Evolutionary conservation across 2,797 vertebrate genomes (phyloP).

Genomic region (Dendrocincla tyrannina): DNA sequence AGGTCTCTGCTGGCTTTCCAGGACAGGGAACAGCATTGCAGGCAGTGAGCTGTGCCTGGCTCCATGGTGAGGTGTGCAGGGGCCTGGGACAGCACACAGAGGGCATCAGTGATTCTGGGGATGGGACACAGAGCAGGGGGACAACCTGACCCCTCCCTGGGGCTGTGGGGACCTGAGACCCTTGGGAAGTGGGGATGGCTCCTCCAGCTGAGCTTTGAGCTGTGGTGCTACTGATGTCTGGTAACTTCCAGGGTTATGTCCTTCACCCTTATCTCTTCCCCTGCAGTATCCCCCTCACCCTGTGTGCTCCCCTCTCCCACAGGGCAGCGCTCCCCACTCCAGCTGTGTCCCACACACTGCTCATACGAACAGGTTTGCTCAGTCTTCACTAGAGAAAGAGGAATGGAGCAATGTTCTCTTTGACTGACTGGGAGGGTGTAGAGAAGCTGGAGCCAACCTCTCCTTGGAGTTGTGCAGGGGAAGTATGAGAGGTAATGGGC

Average conservation of each 20-base stretch:
- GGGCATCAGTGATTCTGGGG: neutral
- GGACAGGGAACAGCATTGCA: neutral
- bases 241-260: neutral
- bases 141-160: neutral
- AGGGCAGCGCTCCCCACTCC: accelerated
- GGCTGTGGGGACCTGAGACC: neutral
- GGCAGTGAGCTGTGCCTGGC: neutral
- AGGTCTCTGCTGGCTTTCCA: neutral
- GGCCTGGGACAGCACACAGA: neutral
- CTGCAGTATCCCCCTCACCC: neutral
- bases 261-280: neutral
- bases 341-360: accelerated
- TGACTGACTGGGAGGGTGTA: neutral
- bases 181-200: neutral
- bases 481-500: neutral
- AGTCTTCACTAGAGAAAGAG: neutral
- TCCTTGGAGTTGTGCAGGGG: neutral
- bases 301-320: neutral
- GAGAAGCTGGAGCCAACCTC: neutral
- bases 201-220: neutral
- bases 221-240: neutral
- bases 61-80: neutral
- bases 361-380: neutral
- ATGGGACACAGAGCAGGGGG: neutral
- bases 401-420: neutral